Conservation (phyloP, 2,888 invertebrate genomes). For the Tinea semifulvella region DNA sequence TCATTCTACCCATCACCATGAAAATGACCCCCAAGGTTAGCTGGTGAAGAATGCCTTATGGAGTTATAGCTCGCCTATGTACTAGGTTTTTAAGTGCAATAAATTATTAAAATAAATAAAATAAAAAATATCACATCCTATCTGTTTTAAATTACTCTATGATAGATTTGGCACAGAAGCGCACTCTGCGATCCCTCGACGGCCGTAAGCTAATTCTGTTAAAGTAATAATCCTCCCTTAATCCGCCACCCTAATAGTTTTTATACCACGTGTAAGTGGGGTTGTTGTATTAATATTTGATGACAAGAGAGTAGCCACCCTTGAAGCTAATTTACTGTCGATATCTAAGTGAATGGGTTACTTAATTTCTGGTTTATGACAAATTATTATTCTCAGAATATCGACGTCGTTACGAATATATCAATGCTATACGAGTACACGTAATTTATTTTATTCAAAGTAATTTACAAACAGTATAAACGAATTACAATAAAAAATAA, state of each 20-base stretch:
- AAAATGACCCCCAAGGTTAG: too few species aligned
- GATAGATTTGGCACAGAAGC: neutral
- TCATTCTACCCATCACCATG: too few species aligned
- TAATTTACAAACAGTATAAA: too few species aligned
- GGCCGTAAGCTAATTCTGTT: slow-evolving; percentile 62
- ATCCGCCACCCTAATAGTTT: slow-evolving; percentile 51
- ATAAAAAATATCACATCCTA: neutral
- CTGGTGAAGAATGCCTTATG: too few species aligned
- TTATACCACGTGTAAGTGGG: slow-evolving; percentile 38
- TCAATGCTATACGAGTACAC: too few species aligned
- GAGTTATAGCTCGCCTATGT: too few species aligned
- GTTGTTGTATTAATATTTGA: slow-evolving; percentile 54
- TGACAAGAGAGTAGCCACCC: slow-evolving; percentile 8
- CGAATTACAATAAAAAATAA: too few species aligned
- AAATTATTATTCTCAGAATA: neutral
- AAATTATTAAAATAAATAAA: slow-evolving; percentile 1
- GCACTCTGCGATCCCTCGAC: slow-evolving; percentile 33
- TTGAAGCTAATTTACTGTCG: slow-evolving; percentile 11
- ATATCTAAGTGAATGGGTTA: neutral
- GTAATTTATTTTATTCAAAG: too few species aligned
- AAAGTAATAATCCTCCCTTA: slow-evolving; percentile 56
- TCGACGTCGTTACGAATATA: too few species aligned
- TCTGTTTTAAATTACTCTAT: neutral
- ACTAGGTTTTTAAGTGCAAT: too few species aligned
- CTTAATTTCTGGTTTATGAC: neutral